Conservation (phyloP, 1,140 invertebrate species). For the Drosophila serrata region DNA sequence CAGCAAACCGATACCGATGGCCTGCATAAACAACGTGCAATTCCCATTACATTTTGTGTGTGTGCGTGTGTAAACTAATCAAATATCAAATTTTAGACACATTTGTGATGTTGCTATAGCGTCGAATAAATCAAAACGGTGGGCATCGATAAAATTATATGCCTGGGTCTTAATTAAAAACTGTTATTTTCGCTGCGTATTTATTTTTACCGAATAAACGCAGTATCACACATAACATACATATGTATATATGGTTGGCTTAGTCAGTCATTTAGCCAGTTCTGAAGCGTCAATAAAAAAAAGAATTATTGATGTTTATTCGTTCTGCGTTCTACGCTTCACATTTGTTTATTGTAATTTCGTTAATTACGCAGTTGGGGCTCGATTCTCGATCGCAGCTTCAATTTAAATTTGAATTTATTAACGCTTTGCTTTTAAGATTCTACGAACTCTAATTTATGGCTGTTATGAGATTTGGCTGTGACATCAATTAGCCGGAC, state of each 20-base stretch:
- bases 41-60: slow-evolving; percentile 62
- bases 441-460: slow-evolving; percentile 18
- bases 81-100: slow-evolving; percentile 63
- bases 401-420: slow-evolving; percentile 22
- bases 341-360: slow-evolving; percentile 58
- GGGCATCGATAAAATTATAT: slow-evolving; percentile 68
- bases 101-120: slow-evolving; percentile 12
- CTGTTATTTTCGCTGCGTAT: slow-evolving; percentile 65
- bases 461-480: slow-evolving; percentile 19
- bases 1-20: slow-evolving; percentile 25
- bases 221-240: background rate
- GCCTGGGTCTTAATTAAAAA: slow-evolving; percentile 71
- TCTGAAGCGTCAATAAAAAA: slow-evolving; percentile 6
- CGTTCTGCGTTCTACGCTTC: slow-evolving; percentile 27
- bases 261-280: slow-evolving; percentile 67
- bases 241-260: slow-evolving; percentile 15
- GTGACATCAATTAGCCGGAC: slow-evolving; percentile 36
- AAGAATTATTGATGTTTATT: slow-evolving; percentile 41
- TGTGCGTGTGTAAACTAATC: slow-evolving; percentile 73
- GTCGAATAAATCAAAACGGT: slow-evolving; percentile 60
- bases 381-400: slow-evolving; percentile 9
- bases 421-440: slow-evolving; percentile 22
- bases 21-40: slow-evolving; percentile 56
- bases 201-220: slow-evolving; percentile 51
- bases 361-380: slow-evolving; percentile 59